Base-by-base conservation (phyloP, 2,888 invertebrate genomes). In the Anoplius nigerrimus region DNA sequence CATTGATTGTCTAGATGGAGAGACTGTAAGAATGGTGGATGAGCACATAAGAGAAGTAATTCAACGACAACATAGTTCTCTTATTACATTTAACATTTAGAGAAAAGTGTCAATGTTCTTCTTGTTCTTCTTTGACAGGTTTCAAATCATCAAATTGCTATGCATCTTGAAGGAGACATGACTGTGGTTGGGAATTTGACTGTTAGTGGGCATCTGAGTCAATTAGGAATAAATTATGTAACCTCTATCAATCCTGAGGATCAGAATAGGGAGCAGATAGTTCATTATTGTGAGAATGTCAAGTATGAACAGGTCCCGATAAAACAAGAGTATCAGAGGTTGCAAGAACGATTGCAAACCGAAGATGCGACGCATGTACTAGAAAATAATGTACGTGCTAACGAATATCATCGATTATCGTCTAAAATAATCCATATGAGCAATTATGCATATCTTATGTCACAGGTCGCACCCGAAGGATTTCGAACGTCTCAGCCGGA, bases 141-240 rank as follows among this genome's bases (percentile, higher is more conserved):
- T 27, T 86, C 86, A 3, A 84, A 84, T 76, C 87, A 88, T 75
- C 84, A 87, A 62, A 88, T 88, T 61, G 78, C 87, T 13, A 86
- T 88, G 84, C 86, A 88, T 62, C 70, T 88, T 18, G 85, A 86
- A 18, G 80, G 75, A 0, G 83, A 87, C 22, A 86, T 88, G 77
- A 76, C 87, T 15, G 88, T 87, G 8, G 87, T 88, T 6, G 87
- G 84, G 34, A 87, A 87, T 72, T 74, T 88, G 43, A 80, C 87
- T 21, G 80, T 81, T 3, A 81, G 78, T 34, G 81, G 82, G 3
- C 83, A 85, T 58, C 77, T 87, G 16, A 79, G 82, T 70, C 87
- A 87, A 54, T 76, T 88, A 66, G 87, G 84, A 48, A 88, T 88
- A 65, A 88, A 88, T 80, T 88, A 88, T 66, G 88, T 88, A 4